Conservation (phyloP, 2,113 vertebrate genomes). For the Heterotis niloticus region DNA sequence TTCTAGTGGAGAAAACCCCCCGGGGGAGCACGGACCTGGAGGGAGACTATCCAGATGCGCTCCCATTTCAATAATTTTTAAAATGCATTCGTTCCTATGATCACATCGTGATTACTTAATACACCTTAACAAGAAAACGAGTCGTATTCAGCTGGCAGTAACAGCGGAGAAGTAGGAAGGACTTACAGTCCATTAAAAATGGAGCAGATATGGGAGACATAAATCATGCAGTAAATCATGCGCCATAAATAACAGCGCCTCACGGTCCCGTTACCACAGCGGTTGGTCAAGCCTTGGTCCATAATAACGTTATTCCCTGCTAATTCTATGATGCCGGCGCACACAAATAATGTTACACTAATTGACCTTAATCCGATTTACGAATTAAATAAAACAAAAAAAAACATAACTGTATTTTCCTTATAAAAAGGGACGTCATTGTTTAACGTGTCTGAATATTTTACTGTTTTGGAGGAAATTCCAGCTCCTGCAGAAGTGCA, state of each 20-base stretch:
- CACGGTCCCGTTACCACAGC: slow-evolving; percentile 41
- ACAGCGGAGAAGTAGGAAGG: slow-evolving; percentile 15
- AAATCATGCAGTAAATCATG: slow-evolving; percentile 47
- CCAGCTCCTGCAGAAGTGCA: neutral
- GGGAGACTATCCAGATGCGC: slow-evolving; percentile 1
- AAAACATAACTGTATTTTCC: slow-evolving; percentile 33
- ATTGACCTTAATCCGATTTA: slow-evolving; percentile 26
- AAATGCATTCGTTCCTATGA: neutral
- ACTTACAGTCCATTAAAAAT: slow-evolving; percentile 16
- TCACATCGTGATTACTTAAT: slow-evolving; percentile 16
- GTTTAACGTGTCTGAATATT: slow-evolving; percentile 34
- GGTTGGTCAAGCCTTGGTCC: slow-evolving; percentile 43
- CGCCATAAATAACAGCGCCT: slow-evolving; percentile 41
- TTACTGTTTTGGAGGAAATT: slow-evolving; percentile 1
- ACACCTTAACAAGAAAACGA: slow-evolving; percentile 13
- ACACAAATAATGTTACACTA: slow-evolving; percentile 28
- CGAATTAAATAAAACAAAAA: slow-evolving; percentile 12
- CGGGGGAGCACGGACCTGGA: slow-evolving; percentile 16
- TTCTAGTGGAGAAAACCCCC: slow-evolving; percentile 3
- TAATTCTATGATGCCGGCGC: slow-evolving; percentile 32
- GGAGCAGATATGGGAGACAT: slow-evolving; percentile 21
- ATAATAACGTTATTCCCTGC: slow-evolving; percentile 45
- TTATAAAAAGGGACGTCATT: slow-evolving; percentile 30
- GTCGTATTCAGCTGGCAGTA: slow-evolving; percentile 6
- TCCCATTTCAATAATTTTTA: neutral